Evolutionary conservation across 2,888 invertebrate species (phyloP), one percentile per base, ranked within the genome.

Genomic region (Lamproptera curius): DNA sequence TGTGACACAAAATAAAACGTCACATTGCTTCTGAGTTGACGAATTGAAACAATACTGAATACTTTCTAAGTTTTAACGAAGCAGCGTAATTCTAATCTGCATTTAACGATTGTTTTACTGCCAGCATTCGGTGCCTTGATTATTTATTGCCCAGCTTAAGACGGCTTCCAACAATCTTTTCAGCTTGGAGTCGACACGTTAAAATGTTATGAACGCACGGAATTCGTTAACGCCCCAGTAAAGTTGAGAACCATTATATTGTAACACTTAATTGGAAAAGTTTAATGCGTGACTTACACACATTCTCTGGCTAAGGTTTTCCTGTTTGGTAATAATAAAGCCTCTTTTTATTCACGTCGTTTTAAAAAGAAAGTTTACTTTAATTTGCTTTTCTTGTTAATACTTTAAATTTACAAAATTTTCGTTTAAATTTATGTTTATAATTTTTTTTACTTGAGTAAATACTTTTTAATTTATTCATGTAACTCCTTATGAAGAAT

Each of bases 91-190:
- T 65, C 68, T 71, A 75, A 76, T 76, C 72, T 70, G 52, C 55
- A 56, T 74, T 78, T 79, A 75, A 79, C 75, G 77, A 75, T 74
- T 70, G 68, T 77, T 81, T 75, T 75, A 81, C 70, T 63, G 62
- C 63, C 61, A 58, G 54, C 64, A 62, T 64, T 65, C 70, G 68
- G 64, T 72, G 67, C 57, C 57, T 53, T 57, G 54, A 63, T 76
- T 84, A 81, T 80, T 80, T 82, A 80, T 76, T 66, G 61, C 73
- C 48, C 48, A 63, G 64, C 72, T 76, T 70, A 66, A 65, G 50
- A 54, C 52, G 58, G 69, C 74, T 73, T 69, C 72, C 70, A 70
- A 67, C 67, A 61, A 61, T 59, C 51, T 62, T 54, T 57, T 56
- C 46, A 31, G 35, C 34, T 40, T 34, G n/a, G 39, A 16, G 39